Evolutionary conservation across 1,140 invertebrate genomes (phyloP).

Genomic region (Drosophila virilis): DNA sequence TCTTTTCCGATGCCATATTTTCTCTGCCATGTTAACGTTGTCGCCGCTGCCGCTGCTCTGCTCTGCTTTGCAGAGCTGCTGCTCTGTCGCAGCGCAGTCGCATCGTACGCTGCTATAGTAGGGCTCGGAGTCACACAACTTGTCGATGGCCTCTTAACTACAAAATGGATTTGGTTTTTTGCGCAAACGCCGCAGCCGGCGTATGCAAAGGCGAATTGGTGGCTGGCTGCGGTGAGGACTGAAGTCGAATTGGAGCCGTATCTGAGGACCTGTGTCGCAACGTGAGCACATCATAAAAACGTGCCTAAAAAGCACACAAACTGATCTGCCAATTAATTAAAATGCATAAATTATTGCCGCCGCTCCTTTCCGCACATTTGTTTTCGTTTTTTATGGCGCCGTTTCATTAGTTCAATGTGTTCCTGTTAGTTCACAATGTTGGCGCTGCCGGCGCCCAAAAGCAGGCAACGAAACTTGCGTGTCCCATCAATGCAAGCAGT

Average conservation of each 20-base stretch:
- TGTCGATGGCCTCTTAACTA: conserved; percentile 49
- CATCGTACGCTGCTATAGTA: no score
- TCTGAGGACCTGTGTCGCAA: not conserved
- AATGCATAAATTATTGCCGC: conserved; percentile 68
- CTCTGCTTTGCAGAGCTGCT: no score
- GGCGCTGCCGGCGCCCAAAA: conserved; percentile 16
- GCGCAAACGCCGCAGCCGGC: conserved; percentile 7
- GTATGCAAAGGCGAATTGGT: conserved; percentile 51
- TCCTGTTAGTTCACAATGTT: conserved; percentile 4
- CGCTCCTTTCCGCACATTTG: conserved; percentile 58
- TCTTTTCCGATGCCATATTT: conserved; percentile 34
- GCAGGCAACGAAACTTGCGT: conserved; percentile 9
- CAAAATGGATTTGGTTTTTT: conserved; percentile 61
- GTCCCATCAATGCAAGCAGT: not conserved
- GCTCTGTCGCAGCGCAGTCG: not conserved
- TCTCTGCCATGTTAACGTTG: conserved; percentile 1
- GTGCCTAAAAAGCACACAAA: conserved; percentile 31
- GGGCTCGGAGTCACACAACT: conserved; percentile 54
- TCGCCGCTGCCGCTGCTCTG: not conserved
- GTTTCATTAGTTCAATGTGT: conserved; percentile 52
- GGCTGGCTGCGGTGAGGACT: not conserved
- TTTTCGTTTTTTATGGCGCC: conserved; percentile 63
- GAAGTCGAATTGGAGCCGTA: not conserved
- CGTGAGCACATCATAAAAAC: conserved; percentile 47
- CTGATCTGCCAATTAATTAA: conserved; percentile 69